These are phyloP conservation scores for Oedothorax gibbosus DNA, from an alignment of 1,140 invertebrate genomes.

Conservation along the genomic window DNA sequence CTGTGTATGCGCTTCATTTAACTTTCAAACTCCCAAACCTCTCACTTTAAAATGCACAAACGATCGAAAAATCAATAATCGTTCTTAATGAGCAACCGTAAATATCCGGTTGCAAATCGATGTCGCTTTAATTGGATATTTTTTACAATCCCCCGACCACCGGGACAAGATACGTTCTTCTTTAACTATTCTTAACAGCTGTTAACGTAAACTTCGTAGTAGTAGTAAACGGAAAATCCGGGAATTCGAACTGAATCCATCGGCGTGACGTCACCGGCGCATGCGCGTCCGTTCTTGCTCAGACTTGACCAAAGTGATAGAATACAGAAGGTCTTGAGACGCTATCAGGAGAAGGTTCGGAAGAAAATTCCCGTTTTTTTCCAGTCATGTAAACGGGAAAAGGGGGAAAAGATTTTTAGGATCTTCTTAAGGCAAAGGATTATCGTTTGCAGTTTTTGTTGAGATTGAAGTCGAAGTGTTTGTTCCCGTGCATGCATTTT, in stretches of 20 bases:
- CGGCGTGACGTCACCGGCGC: slow-evolving; percentile 21
- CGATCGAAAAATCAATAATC: no score
- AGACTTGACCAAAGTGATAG: slow-evolving; percentile 51
- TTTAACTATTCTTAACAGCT: slow-evolving; percentile 46
- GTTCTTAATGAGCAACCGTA: no score
- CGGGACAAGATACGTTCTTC: neutral
- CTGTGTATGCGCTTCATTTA: no score
- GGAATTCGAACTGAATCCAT: slow-evolving; percentile 3
- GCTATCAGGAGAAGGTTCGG: slow-evolving; percentile 34
- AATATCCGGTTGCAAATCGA: no score
- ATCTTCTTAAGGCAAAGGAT: slow-evolving; percentile 3
- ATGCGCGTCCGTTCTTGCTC: slow-evolving; percentile 15
- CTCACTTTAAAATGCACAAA: no score
- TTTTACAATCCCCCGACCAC: neutral
- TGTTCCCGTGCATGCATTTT: slow-evolving; percentile 1
- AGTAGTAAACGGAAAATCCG: slow-evolving; percentile 53
- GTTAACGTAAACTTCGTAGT: slow-evolving; percentile 57
- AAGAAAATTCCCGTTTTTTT: neutral
- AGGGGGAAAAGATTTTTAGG: slow-evolving; percentile 24
- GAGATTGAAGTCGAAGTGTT: neutral
- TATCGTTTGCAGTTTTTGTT: slow-evolving; percentile 25
- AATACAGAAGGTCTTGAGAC: slow-evolving; percentile 39
- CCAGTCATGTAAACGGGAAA: slow-evolving; percentile 35
- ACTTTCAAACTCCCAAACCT: no score
- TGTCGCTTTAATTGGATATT: no score